A percentile compares a stretch with the other conserved stretches of the same genome.
Evolutionary conservation across 2,113 vertebrate species (phyloP).

Genomic region (Fulmarus glacialis): DNA sequence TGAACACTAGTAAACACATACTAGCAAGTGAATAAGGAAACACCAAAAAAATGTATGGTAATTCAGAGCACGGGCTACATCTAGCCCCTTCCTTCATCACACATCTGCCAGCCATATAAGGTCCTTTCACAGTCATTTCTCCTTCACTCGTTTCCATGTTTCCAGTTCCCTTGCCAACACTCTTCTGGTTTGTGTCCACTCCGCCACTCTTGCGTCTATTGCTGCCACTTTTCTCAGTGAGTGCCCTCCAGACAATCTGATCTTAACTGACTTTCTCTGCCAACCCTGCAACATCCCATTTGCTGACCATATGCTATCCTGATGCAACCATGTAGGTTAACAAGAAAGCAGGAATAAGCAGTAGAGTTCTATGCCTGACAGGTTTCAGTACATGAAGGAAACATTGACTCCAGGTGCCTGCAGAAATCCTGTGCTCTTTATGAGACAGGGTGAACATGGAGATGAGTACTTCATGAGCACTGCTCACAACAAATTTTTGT

Average conservation of each 20-base stretch:
- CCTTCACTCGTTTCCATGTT: background rate
- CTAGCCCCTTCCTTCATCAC: background rate
- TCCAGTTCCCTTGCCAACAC: background rate
- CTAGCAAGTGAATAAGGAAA: background rate
- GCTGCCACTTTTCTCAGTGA: background rate
- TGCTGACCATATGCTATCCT: background rate
- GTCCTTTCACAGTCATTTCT: background rate
- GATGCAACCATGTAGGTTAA: background rate
- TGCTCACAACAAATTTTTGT: background rate
- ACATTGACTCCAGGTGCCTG: fast-evolving
- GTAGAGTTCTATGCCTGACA: background rate
- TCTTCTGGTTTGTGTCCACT: background rate
- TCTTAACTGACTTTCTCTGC: background rate
- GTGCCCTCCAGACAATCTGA: background rate
- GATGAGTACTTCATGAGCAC: background rate
- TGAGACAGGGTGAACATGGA: background rate
- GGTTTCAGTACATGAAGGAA: background rate
- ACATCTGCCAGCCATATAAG: background rate
- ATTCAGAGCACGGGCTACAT: background rate
- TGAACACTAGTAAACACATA: background rate
- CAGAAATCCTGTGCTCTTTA: background rate
- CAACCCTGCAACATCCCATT: background rate
- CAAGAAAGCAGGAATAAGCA: background rate
- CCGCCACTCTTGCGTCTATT: background rate
- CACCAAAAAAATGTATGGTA: background rate